These are phyloP conservation scores for Dasysyrphus tricinctus DNA, from an alignment of 2,888 invertebrate genomes.

Conservation along the genomic window DNA sequence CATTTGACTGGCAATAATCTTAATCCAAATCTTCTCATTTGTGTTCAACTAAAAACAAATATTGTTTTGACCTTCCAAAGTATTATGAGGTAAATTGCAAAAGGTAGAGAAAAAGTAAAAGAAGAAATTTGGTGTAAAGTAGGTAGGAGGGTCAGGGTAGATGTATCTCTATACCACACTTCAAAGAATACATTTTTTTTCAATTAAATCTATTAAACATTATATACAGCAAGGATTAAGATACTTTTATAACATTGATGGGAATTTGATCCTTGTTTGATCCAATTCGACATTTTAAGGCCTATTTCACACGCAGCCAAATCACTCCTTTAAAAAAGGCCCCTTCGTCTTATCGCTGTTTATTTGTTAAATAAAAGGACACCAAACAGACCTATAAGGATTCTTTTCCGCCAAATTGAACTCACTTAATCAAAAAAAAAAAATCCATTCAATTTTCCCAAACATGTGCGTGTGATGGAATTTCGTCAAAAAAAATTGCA, in stretches of 20 bases:
- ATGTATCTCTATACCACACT: constrained; percentile 48
- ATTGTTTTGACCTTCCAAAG: constrained; percentile 51
- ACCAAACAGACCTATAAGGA: constrained; percentile 42
- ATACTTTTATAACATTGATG: constrained; percentile 31
- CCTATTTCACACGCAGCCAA: constrained; percentile 23
- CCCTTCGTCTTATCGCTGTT: constrained; percentile 4
- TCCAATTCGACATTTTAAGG: constrained; percentile 51
- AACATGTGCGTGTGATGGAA: constrained; percentile 42
- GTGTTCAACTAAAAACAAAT: constrained; percentile 66
- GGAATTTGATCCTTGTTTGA: constrained; percentile 42
- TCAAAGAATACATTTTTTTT: background rate
- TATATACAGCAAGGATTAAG: constrained; percentile 47
- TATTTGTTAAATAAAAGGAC: constrained; percentile 40
- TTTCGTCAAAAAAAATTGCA: constrained; percentile 21
- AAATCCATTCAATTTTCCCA: background rate
- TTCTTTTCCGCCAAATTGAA: constrained; percentile 64
- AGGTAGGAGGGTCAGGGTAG: too few species aligned
- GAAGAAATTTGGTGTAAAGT: background rate
- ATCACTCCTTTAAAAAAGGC: background rate
- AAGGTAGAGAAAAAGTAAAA: background rate
- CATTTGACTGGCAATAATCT: constrained; percentile 52
- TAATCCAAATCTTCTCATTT: constrained; percentile 69
- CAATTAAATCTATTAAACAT: background rate
- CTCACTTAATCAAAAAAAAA: constrained; percentile 22
- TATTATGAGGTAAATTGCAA: background rate